These are phyloP conservation scores for Troides oblongomaculatus DNA, from an alignment of 2,888 invertebrate genomes.

Conservation along the genomic window DNA sequence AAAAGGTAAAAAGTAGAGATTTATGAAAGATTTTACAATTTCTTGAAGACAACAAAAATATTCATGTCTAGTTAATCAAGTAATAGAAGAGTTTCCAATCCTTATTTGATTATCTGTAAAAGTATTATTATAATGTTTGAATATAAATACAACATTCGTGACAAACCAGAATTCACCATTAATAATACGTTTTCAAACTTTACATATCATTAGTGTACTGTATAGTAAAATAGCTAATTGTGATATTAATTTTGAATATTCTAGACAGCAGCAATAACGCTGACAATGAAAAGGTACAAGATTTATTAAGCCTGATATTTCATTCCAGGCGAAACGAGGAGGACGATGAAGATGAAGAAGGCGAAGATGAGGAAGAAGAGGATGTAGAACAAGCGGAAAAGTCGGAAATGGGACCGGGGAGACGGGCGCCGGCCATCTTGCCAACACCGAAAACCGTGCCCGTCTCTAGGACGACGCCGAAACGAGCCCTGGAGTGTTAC, in stretches of 20 bases:
- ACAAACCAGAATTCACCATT: too few species aligned
- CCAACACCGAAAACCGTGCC: conserved; percentile 39
- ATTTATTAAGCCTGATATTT: not conserved
- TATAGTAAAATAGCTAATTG: too few species aligned
- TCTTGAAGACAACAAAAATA: not conserved
- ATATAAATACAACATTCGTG: too few species aligned
- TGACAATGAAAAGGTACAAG: not conserved
- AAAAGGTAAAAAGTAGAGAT: not conserved
- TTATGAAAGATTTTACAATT: not conserved
- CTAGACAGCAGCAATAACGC: too few species aligned
- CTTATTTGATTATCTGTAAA: too few species aligned
- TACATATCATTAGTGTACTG: too few species aligned
- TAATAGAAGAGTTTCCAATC: too few species aligned
- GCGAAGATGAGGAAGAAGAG: conserved; percentile 52
- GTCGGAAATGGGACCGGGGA: conserved; percentile 37
- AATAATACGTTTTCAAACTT: too few species aligned
- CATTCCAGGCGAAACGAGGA: conserved; percentile 40
- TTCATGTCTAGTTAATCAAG: too few species aligned
- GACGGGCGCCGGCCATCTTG: conserved; percentile 33
- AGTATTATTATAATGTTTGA: too few species aligned
- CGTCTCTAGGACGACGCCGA: conserved; percentile 51
- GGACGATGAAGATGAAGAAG: conserved; percentile 54
- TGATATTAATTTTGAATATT: too few species aligned
- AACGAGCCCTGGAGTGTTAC: conserved; percentile 64
- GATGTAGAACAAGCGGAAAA: conserved; percentile 35